A percentile compares a stretch with the other conserved stretches of the same genome.
Conservation (phyloP, 2,113 vertebrate genomes). For the Falcunculus frontatus region DNA sequence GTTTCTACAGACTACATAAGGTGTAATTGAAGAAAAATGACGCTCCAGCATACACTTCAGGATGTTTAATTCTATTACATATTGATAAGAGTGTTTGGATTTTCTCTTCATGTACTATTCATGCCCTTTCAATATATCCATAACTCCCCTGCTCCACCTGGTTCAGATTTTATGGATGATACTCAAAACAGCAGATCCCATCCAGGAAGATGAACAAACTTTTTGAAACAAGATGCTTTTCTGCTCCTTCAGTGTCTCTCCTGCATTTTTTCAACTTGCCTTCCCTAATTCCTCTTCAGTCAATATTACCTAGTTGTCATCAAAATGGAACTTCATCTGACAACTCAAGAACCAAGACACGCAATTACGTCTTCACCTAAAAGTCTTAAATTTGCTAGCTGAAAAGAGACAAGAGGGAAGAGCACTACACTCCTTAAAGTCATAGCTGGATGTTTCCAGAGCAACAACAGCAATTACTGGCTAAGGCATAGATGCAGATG, state of each 20-base stretch:
- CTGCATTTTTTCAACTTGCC: background rate
- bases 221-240: background rate
- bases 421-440: background rate
- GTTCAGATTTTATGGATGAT: background rate
- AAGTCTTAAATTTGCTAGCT: background rate
- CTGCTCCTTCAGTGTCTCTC: background rate
- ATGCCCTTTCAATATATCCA: background rate
- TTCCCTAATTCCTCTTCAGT: background rate
- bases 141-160: background rate
- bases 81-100: background rate
- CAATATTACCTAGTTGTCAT: background rate
- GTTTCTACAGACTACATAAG: background rate
- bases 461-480: background rate
- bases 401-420: background rate
- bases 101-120: background rate
- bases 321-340: background rate
- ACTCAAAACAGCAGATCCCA: background rate
- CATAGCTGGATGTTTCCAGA: background rate
- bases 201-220: background rate
- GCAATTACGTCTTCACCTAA: background rate
- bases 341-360: background rate
- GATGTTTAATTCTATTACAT: background rate
- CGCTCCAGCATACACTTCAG: background rate
- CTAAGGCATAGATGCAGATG: background rate
- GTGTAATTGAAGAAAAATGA: background rate